phyloP scores from a whole-genome alignment of 2,888 invertebrate species.

The Tenthredo scrophulariae region DNA sequence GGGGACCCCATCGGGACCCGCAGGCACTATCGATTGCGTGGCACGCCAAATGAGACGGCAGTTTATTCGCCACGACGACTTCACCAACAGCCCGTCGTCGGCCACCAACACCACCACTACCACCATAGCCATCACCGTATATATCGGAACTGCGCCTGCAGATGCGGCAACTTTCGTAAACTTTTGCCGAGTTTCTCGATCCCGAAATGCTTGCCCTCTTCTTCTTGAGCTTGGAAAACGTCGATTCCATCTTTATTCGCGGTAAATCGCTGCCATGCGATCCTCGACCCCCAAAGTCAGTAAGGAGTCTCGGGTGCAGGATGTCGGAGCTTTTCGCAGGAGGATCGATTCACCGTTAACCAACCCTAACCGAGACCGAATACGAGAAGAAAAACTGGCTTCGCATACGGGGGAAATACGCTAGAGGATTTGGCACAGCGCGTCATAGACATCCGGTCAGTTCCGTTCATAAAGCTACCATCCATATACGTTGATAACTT shows the following conservation, averaged over 20 bases:
- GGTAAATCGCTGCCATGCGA: constrained; percentile 49
- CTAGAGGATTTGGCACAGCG: constrained; percentile 41
- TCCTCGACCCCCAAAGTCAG: constrained; percentile 35
- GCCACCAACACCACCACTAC: constrained; percentile 4
- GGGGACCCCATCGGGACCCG: constrained; percentile 52
- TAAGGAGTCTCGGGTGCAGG: constrained; percentile 18
- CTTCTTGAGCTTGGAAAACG: constrained; percentile 25
- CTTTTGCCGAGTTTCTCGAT: constrained; percentile 43
- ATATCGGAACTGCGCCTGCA: constrained; percentile 32
- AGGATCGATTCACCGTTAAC: constrained; percentile 48
- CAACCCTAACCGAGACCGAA: constrained; percentile 47
- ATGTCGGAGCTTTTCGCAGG: constrained; percentile 40
- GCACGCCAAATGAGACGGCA: constrained; percentile 53
- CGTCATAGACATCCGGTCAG: constrained; percentile 56
- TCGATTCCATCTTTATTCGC: constrained; percentile 46
- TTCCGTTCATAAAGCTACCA: constrained; percentile 69
- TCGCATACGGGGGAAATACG: constrained; percentile 6
- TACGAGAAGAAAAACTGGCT: constrained; percentile 5
- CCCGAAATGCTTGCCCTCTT: constrained; percentile 34
- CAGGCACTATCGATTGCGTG: constrained; percentile 65
- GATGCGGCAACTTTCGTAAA: constrained; percentile 46
- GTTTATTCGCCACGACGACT: constrained; percentile 52
- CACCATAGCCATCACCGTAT: not conserved
- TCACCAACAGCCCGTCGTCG: constrained; percentile 51
- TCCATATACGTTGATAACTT: constrained; percentile 75